Evolutionary conservation across 2,113 vertebrate genomes (phyloP), one percentile per base, ranked within the genome.

Genomic region (Collichthys lucidus): DNA sequence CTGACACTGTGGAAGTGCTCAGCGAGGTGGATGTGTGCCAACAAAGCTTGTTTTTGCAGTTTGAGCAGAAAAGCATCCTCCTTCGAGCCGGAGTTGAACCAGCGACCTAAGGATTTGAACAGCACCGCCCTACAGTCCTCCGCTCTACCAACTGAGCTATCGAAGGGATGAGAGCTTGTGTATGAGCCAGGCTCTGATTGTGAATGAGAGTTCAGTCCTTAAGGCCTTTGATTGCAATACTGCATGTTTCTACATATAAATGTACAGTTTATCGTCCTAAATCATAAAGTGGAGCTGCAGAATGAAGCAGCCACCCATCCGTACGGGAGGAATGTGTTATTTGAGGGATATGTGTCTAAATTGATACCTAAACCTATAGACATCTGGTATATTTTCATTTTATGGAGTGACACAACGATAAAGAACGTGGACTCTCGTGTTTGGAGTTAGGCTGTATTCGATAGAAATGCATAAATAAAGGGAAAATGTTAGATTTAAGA

Each of bases 61-160:
- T 20, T 7, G 9, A 19, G 4, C 20, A 55, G 5, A 59, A 59
- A 59, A 59, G 0, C 7, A 0, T 31, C 26, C 15, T 60, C 57
- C 57, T 60, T 60, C 57, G 26, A 60, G 57, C 57, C 57, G 26
- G 57, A 60, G 1, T 60, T 31, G 26, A 60, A 60, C 57, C 57
- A 60, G 57, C 57, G 26, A 60, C 57, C 57, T 60, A 60, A 60
- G 57, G 57, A 60, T 60, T 0, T 31, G 26, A 17, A 35, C 35
- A 35, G 35, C 35, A 35, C 6, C 8, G 31, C 5, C 35, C 82
- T 85, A 88, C 87, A 79, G 84, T 91, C 90, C 90, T 91, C 90
- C 90, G 87, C 90, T 91, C 90, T 91, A 89, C 90, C 90, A 91
- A 91, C 90, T 91, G 90, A 91, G 90, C 90, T 91, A 91, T 89